These are phyloP conservation scores for Siphamia tubifer DNA, from an alignment of 2,113 vertebrate species.

Conservation along the genomic window DNA sequence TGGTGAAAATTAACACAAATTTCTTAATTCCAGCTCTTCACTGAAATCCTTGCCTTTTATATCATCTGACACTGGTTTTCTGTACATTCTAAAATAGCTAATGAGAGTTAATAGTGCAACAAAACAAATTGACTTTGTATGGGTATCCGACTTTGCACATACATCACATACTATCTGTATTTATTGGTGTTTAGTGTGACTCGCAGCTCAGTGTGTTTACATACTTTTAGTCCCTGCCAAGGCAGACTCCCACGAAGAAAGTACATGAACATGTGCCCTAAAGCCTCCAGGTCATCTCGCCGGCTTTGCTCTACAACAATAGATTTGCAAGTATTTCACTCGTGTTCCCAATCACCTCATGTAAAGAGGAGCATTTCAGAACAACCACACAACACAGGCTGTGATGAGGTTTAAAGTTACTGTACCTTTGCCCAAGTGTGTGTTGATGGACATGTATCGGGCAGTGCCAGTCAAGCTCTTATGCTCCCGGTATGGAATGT, in stretches of 20 bases:
- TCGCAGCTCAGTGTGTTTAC: not conserved
- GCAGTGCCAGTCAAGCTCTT: constrained; percentile 98
- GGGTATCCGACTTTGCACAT: too few relatives aligned
- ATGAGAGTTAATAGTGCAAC: too few relatives aligned
- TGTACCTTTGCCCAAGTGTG: constrained; percentile 97
- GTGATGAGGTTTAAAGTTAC: not conserved
- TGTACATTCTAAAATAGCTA: not conserved
- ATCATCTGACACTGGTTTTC: not conserved
- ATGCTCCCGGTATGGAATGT: constrained; percentile 98
- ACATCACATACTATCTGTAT: too few relatives aligned
- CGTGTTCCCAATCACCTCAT: not conserved
- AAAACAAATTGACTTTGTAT: too few relatives aligned
- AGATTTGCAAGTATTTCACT: constrained; percentile 36
- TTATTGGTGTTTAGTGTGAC: too few relatives aligned
- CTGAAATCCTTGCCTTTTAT: too few relatives aligned
- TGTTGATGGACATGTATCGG: constrained; percentile 99
- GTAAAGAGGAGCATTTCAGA: not conserved
- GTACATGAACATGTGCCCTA: constrained; percentile 99
- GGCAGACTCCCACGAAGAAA: constrained; percentile 98
- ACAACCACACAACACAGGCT: not conserved
- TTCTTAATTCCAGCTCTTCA: too few relatives aligned
- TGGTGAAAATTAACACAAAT: not conserved
- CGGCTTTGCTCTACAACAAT: constrained; percentile 92
- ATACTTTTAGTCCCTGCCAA: constrained; percentile 98
- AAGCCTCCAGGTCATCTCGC: constrained; percentile 96